Evolutionary conservation across 2,113 vertebrate genomes (phyloP).

Genomic region (Seriola aureovittata): DNA sequence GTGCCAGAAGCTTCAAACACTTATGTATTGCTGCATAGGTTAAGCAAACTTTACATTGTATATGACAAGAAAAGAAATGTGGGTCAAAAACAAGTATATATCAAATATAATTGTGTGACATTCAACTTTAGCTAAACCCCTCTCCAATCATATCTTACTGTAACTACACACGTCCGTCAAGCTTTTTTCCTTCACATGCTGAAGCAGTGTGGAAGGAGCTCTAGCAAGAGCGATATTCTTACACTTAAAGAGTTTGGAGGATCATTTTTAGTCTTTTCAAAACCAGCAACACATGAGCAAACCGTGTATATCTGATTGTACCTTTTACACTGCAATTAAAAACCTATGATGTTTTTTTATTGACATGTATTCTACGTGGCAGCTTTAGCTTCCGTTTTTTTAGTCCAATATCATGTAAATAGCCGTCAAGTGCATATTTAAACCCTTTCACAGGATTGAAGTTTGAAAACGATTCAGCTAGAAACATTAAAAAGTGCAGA

Average conservation of each 20-base stretch:
- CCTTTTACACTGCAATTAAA: too few species aligned
- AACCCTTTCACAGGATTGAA: background rate
- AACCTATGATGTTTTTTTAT: background rate
- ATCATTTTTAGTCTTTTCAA: too few species aligned
- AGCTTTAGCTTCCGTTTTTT: too few species aligned
- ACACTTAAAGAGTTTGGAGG: too few species aligned
- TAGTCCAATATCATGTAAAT: too few species aligned
- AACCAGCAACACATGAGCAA: too few species aligned
- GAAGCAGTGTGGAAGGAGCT: background rate
- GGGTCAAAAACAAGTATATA: background rate
- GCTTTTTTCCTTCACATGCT: too few species aligned
- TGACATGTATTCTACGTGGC: background rate
- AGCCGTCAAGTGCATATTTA: background rate
- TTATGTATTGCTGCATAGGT: background rate
- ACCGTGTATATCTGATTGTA: too few species aligned
- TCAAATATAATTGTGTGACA: background rate
- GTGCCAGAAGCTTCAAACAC: constrained; percentile 20
- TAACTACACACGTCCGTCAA: background rate
- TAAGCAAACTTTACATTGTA: background rate
- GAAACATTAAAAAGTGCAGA: background rate
- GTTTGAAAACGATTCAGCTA: background rate
- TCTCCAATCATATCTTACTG: background rate
- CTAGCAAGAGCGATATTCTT: too few species aligned
- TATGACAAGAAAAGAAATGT: background rate
- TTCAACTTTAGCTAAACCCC: background rate